phyloP scores from a whole-genome alignment of 2,888 invertebrate genomes.

The Ophion ellenae region DNA sequence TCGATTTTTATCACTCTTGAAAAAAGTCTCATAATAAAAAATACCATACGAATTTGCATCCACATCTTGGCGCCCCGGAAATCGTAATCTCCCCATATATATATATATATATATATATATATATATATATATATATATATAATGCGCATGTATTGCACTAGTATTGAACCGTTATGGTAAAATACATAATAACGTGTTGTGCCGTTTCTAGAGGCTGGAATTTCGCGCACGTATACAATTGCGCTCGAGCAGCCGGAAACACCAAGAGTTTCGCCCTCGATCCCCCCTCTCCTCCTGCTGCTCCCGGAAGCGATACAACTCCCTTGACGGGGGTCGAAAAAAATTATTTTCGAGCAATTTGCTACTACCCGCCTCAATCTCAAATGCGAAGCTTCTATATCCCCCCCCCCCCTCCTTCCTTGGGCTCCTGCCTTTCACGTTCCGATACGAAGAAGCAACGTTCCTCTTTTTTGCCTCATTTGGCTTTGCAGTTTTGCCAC shows the following conservation, averaged over 20 bases:
- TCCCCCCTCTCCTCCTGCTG: neutral
- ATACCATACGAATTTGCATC: too few relatives aligned
- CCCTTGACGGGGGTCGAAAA: neutral
- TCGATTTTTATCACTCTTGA: too few relatives aligned
- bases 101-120: too few relatives aligned
- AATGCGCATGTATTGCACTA: too few relatives aligned
- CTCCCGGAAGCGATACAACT: neutral
- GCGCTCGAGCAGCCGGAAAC: constrained; percentile 44
- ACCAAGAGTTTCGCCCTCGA: constrained; percentile 28
- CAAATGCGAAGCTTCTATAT: neutral
- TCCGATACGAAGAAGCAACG: constrained; percentile 43
- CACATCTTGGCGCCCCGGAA: too few relatives aligned
- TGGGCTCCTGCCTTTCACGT: constrained; percentile 13
- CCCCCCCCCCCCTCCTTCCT: neutral
- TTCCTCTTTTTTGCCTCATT: constrained; percentile 25
- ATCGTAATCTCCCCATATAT: too few relatives aligned
- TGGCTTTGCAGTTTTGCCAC: constrained; percentile 44
- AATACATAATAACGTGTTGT: constrained; percentile 53
- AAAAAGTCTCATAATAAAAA: too few relatives aligned
- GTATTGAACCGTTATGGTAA: neutral
- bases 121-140: too few relatives aligned
- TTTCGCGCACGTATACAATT: constrained; percentile 64
- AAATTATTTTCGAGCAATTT: constrained; percentile 52
- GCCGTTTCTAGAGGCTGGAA: constrained; percentile 30
- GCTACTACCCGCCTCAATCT: neutral